phyloP scores from a whole-genome alignment of 2,797 vertebrate genomes.

The Chrysolophus pictus region DNA sequence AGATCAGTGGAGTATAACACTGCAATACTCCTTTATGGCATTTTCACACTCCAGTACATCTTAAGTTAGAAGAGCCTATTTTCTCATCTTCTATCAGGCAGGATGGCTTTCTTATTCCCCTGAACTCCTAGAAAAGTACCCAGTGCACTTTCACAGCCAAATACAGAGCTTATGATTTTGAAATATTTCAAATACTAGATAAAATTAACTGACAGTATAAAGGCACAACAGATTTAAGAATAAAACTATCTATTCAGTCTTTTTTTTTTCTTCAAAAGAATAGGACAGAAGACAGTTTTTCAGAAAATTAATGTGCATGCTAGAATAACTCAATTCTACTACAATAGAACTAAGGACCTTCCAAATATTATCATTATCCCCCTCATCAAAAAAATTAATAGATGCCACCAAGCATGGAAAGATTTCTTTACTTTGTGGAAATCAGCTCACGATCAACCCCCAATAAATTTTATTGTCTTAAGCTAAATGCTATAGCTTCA shows the following conservation, averaged over 20 bases:
- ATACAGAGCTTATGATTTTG: background rate
- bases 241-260: background rate
- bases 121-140: background rate
- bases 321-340: background rate
- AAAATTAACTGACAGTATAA: background rate
- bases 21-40: background rate
- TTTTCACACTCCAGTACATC: background rate
- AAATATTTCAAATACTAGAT: background rate
- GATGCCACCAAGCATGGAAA: background rate
- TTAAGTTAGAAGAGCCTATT: background rate
- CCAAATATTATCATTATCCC: background rate
- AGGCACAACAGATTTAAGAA: background rate
- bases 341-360: background rate
- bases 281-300: background rate
- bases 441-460: background rate
- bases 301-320: background rate
- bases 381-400: background rate
- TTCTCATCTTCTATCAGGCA: background rate
- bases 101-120: background rate
- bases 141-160: background rate
- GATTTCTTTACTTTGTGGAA: background rate
- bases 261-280: background rate
- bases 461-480: background rate
- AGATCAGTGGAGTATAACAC: background rate
- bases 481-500: background rate